phyloP scores from a whole-genome alignment of 2,888 invertebrate species.

The Brenthis ino region DNA sequence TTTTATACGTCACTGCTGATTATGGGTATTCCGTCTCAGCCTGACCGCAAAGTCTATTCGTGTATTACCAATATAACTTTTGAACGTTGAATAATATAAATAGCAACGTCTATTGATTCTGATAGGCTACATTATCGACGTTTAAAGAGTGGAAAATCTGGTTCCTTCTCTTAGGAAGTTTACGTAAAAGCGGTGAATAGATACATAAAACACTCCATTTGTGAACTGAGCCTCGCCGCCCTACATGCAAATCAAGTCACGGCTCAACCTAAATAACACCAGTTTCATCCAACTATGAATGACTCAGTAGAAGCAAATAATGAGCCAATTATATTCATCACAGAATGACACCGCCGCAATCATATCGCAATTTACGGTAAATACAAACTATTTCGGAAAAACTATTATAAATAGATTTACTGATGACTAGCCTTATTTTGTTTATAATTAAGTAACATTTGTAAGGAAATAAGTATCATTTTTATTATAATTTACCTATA shows the following conservation, averaged over 20 bases:
- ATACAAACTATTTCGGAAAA: slow-evolving; percentile 54
- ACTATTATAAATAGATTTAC: slow-evolving; percentile 78
- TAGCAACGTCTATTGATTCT: slow-evolving; percentile 38
- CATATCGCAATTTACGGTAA: slow-evolving; percentile 61
- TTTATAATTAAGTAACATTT: too few relatives aligned
- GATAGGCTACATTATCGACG: slow-evolving; percentile 49
- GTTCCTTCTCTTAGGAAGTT: slow-evolving; percentile 47
- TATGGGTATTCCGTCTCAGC: slow-evolving; percentile 3
- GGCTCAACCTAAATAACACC: slow-evolving; percentile 70
- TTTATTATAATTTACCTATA: too few relatives aligned
- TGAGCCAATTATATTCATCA: slow-evolving; percentile 67
- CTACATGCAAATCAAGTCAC: slow-evolving; percentile 78
- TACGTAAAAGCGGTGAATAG: slow-evolving; percentile 63
- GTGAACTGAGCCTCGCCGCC: slow-evolving; percentile 57
- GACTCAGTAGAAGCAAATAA: slow-evolving; percentile 59
- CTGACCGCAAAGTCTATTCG: slow-evolving; percentile 4
- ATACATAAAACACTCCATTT: slow-evolving; percentile 61
- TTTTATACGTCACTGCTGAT: slow-evolving; percentile 1
- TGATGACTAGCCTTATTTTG: slow-evolving; percentile 40
- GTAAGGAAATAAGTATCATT: too few relatives aligned
- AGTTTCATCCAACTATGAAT: slow-evolving; percentile 58
- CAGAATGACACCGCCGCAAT: slow-evolving; percentile 62
- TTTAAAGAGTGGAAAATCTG: slow-evolving; percentile 53
- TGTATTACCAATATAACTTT: slow-evolving; percentile 17
- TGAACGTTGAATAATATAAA: slow-evolving; percentile 38